A percentile compares a stretch with the other conserved stretches of the same genome.
phyloP scores from a whole-genome alignment of 2,797 vertebrate genomes.

The Synanceia verrucosa region DNA sequence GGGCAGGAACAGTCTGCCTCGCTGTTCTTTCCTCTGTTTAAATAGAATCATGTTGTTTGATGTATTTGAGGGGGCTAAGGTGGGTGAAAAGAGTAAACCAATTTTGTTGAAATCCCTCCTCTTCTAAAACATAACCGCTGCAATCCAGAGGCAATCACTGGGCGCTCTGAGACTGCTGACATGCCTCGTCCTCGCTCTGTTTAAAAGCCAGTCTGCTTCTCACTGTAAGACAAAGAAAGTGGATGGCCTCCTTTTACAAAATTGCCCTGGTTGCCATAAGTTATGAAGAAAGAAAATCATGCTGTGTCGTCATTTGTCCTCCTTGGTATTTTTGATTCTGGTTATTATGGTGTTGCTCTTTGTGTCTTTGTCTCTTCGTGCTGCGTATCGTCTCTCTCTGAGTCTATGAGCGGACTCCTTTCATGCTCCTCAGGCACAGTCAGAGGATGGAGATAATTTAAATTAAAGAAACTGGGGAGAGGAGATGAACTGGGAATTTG shows the following conservation, averaged over 20 bases:
- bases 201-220: conserved; percentile 41
- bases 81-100: conserved; percentile 59
- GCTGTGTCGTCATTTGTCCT: conserved; percentile 56
- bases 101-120: conserved; percentile 53
- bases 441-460: conserved; percentile 60
- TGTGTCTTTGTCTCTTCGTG: conserved; percentile 35
- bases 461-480: conserved; percentile 55
- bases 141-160: conserved; percentile 62
- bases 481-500: conserved; percentile 52
- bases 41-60: conserved; percentile 70
- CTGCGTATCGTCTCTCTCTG: conserved; percentile 18
- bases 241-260: conserved; percentile 52
- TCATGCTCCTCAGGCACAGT: conserved; percentile 60
- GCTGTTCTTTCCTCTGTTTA: conserved; percentile 65
- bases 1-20: conserved; percentile 24
- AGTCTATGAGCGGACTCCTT: conserved; percentile 58
- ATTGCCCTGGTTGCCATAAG: conserved; percentile 49
- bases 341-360: conserved; percentile 43
- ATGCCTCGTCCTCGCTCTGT: conserved; percentile 38
- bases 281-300: conserved; percentile 50
- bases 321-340: conserved; percentile 60
- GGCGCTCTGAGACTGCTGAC: conserved; percentile 35
- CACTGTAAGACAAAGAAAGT: conserved; percentile 35
- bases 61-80: conserved; percentile 67
- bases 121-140: conserved; percentile 53